Conservation (phyloP, 2,797 vertebrate species). For the Megaceryle alcyon region DNA sequence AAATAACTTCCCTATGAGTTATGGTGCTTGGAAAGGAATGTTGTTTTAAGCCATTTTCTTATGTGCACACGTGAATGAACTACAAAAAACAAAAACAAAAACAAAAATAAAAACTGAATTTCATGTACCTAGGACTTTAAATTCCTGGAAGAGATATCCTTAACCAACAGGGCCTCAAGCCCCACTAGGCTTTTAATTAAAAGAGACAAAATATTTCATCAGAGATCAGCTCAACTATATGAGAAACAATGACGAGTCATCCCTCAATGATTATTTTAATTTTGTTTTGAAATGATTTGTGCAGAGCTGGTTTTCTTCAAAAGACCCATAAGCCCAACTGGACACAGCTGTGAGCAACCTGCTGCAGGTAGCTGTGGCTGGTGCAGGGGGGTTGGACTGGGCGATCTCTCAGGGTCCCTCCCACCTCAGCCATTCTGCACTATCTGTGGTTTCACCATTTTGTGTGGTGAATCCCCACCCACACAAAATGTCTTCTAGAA, state of each 20-base stretch:
- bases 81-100: not conserved
- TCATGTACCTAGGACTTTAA: not conserved
- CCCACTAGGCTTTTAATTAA: not conserved
- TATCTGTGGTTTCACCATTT: not conserved
- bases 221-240: not conserved
- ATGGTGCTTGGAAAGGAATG: not conserved
- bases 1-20: not conserved
- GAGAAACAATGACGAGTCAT: not conserved
- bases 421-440: not conserved
- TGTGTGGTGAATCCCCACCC: not conserved
- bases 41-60: not conserved
- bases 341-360: not conserved
- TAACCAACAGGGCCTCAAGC: not conserved
- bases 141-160: not conserved
- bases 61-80: not conserved
- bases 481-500: not conserved
- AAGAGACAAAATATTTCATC: not conserved
- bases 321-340: not conserved
- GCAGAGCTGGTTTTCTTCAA: not conserved
- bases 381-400: accelerated
- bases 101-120: not conserved
- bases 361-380: not conserved
- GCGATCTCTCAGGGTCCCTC: not conserved
- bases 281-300: not conserved
- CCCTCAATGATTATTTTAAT: not conserved